Conservation (phyloP, 2,888 invertebrate genomes). For the Cephus runcator region DNA sequence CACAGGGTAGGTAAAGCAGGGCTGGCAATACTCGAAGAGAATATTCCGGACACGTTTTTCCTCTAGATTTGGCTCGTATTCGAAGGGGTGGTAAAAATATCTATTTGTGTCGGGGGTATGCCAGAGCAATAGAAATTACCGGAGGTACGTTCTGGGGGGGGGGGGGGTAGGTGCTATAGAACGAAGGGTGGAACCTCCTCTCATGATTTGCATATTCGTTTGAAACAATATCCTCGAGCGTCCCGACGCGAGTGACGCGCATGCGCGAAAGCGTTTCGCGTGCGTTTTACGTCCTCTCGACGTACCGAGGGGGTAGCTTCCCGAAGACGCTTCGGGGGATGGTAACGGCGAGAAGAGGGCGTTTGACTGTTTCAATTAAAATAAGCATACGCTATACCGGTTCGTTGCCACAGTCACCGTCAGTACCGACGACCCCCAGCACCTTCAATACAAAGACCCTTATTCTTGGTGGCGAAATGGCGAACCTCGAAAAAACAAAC, state of each 20-base stretch:
- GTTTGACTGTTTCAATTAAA: slow-evolving; percentile 62
- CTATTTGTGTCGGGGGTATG: slow-evolving; percentile 45
- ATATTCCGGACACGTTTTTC: slow-evolving; percentile 48
- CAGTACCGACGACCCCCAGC: not conserved
- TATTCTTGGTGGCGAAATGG: slow-evolving; percentile 11
- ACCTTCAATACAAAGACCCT: slow-evolving; percentile 26
- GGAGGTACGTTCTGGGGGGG: slow-evolving; percentile 21
- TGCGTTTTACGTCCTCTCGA: slow-evolving; percentile 49
- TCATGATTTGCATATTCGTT: slow-evolving; percentile 66
- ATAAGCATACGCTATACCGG: slow-evolving; percentile 46
- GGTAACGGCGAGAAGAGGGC: slow-evolving; percentile 25
- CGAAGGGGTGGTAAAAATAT: slow-evolving; percentile 50
- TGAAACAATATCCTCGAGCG: slow-evolving; percentile 62
- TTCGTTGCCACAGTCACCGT: slow-evolving; percentile 16
- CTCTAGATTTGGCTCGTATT: slow-evolving; percentile 40
- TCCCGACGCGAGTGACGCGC: not conserved
- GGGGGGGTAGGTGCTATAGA: not conserved
- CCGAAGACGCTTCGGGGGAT: slow-evolving; percentile 14
- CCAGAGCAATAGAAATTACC: slow-evolving; percentile 56
- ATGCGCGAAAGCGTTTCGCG: slow-evolving; percentile 28
- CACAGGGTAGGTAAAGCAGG: not conserved
- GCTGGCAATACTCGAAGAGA: not conserved
- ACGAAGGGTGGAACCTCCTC: slow-evolving; percentile 18
- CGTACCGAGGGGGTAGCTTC: slow-evolving; percentile 22
- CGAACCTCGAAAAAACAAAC: slow-evolving; percentile 28